These are phyloP conservation scores for Synanthedon tipuliformis DNA, from an alignment of 2,888 invertebrate genomes.

Conservation along the genomic window DNA sequence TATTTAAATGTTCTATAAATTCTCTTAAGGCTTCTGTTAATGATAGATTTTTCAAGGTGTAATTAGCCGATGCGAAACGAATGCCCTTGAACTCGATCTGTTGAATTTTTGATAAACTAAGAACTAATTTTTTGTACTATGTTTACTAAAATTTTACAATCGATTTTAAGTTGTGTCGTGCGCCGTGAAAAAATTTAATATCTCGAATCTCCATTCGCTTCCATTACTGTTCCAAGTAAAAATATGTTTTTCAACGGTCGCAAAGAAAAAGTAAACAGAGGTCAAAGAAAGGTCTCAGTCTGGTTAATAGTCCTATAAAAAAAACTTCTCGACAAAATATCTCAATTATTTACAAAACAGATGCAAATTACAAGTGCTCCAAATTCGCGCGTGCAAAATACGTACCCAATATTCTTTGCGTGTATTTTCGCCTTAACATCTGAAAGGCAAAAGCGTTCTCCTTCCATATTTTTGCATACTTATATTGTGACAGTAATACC, in stretches of 20 bases:
- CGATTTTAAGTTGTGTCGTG: too few species aligned
- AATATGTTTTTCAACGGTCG: not conserved
- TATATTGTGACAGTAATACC: slow-evolving; percentile 50
- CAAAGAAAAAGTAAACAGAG: not conserved
- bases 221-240: not conserved
- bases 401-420: slow-evolving; percentile 26
- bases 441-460: slow-evolving; percentile 41
- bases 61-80: too few species aligned
- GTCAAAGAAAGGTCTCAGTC: not conserved
- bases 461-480: slow-evolving; percentile 65
- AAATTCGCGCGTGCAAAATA: slow-evolving; percentile 37
- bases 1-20: too few species aligned
- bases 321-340: not conserved
- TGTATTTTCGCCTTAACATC: slow-evolving; percentile 40
- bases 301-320: not conserved
- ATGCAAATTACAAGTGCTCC: slow-evolving; percentile 38
- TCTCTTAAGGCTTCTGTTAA: too few species aligned
- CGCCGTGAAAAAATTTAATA: too few species aligned
- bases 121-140: too few species aligned
- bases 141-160: too few species aligned
- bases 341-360: slow-evolving; percentile 42
- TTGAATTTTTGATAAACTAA: too few species aligned
- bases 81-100: too few species aligned
- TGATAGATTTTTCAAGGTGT: too few species aligned
- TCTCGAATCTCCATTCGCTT: not conserved